These are phyloP conservation scores for Ianthella basta DNA, from an alignment of 37 sponge, comb jelly and placozoan genomes.

Conservation along the genomic window DNA sequence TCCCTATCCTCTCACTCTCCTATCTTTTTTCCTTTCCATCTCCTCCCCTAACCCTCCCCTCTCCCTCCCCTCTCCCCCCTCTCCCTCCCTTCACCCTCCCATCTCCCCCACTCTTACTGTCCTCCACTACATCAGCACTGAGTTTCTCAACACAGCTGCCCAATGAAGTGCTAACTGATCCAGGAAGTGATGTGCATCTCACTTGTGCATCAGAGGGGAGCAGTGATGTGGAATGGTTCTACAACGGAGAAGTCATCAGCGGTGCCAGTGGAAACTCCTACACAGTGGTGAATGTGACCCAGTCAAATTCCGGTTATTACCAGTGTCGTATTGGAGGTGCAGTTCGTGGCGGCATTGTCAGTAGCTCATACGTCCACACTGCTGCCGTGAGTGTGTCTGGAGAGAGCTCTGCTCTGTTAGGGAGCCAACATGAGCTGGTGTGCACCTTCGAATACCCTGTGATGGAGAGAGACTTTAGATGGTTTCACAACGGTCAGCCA, in stretches of 20 bases:
- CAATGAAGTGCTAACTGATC: not conserved
- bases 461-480: not conserved
- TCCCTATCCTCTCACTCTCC: too few relatives aligned
- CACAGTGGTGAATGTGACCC: not conserved
- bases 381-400: not conserved
- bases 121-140: not conserved
- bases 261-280: not conserved
- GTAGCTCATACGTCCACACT: not conserved
- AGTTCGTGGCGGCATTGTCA: not conserved
- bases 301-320: not conserved
- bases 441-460: slow-evolving; percentile 8
- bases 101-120: not conserved
- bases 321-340: slow-evolving; percentile 8
- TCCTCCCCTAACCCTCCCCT: too few relatives aligned
- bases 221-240: slow-evolving; percentile 1
- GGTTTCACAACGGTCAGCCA: not conserved
- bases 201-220: not conserved
- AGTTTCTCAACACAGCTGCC: not conserved
- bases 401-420: not conserved
- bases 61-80: too few relatives aligned
- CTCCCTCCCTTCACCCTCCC: too few relatives aligned
- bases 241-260: not conserved
- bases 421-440: not conserved
- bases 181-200: not conserved
- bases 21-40: too few relatives aligned